Evolutionary conservation across 2,888 invertebrate species (phyloP).

Genomic region (Unio pictorum): DNA sequence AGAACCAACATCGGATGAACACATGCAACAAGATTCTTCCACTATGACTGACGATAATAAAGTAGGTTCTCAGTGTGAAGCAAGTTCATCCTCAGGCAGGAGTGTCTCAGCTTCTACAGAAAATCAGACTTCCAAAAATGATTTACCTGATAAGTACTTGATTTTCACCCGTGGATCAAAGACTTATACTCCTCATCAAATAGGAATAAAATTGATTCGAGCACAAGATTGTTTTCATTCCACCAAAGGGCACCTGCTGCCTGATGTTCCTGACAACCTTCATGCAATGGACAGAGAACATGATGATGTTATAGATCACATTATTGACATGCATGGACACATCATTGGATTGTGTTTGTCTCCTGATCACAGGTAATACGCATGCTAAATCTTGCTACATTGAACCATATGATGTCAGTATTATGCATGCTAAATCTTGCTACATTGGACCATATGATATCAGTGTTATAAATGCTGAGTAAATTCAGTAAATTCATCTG

Average conservation of each 20-base stretch:
- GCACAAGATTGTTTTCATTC: slow-evolving; percentile 73
- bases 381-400: slow-evolving; percentile 5
- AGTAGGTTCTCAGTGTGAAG: too few relatives aligned
- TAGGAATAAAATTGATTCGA: slow-evolving; percentile 79
- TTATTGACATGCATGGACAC: slow-evolving; percentile 88
- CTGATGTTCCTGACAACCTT: slow-evolving; percentile 51
- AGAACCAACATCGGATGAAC: too few relatives aligned
- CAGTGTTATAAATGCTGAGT: too few relatives aligned
- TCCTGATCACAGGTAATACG: slow-evolving; percentile 81
- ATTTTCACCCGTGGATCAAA: slow-evolving; percentile 88
- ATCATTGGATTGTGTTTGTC: slow-evolving; percentile 90
- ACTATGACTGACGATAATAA: too few relatives aligned
- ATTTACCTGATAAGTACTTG: slow-evolving; percentile 77
- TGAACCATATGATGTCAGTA: background rate
- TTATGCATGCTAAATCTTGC: slow-evolving; percentile 4
- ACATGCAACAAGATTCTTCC: too few relatives aligned
- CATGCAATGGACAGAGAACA: slow-evolving; percentile 39
- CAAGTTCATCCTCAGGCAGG: background rate
- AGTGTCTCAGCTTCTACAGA: background rate
- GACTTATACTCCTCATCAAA: slow-evolving; percentile 89
- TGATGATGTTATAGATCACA: slow-evolving; percentile 81
- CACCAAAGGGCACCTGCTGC: slow-evolving; percentile 38
- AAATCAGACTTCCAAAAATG: background rate
- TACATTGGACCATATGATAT: background rate
- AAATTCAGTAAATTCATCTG: too few relatives aligned